Evolutionary conservation across 2,797 vertebrate species (phyloP).

Genomic region (Platalea minor): DNA sequence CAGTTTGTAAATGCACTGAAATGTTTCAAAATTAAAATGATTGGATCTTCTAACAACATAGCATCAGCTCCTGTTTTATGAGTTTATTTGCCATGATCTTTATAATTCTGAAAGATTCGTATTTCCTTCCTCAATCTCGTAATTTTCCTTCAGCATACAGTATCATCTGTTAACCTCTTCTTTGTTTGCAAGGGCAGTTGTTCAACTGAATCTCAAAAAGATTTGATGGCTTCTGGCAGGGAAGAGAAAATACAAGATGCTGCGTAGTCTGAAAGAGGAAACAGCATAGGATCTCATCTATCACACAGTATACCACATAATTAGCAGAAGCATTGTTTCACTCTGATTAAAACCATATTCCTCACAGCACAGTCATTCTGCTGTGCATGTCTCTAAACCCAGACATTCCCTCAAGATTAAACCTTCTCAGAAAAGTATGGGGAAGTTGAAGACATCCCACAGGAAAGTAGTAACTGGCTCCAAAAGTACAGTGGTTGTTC

Average conservation of each 20-base stretch:
- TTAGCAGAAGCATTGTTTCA: constrained; percentile 34
- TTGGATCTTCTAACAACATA: background rate
- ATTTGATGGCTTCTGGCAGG: background rate
- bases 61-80: background rate
- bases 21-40: background rate
- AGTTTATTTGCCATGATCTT: constrained; percentile 9
- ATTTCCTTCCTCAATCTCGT: constrained; percentile 7
- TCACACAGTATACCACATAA: background rate
- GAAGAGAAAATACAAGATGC: background rate
- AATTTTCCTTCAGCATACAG: background rate
- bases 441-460: background rate
- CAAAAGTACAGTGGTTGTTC: background rate
- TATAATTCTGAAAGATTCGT: background rate
- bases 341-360: constrained; percentile 42
- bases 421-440: background rate
- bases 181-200: constrained; percentile 11
- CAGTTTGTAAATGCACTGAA: constrained; percentile 12
- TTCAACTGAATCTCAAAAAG: constrained; percentile 33
- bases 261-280: background rate
- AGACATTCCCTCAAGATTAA: constrained; percentile 14
- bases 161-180: constrained; percentile 1
- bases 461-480: background rate
- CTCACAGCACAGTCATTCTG: background rate
- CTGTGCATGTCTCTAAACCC: background rate
- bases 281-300: background rate